Evolutionary conservation across 1,140 invertebrate species (phyloP), one percentile per base, ranked within the genome.

Genomic region (Nylanderia fulva): DNA sequence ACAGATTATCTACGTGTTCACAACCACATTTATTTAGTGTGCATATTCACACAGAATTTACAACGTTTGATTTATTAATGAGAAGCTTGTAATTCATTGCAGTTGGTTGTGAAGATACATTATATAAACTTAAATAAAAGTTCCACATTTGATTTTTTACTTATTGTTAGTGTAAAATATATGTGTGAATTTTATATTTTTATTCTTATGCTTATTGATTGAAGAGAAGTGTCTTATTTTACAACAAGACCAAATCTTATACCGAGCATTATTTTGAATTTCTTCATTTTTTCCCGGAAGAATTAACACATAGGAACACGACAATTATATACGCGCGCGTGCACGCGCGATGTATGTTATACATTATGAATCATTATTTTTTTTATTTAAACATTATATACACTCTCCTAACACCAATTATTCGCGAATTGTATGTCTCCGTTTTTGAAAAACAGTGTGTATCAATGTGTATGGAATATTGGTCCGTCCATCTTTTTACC

Each of bases 401-500:
- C 45, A 60, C 8, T 45, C 52, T 58, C n/a, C 68, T 33, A 52
- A 76, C 71, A 61, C 0, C 21, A 33, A 84, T 71, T 77, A 39
- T 69, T 27, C 48, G 18, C 24, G 13, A 33, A 24, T 71, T 15
- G 42, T 48, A 48, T 60, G n/a, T 15, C 15, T 18, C 7, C 15
- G 29, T 18, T 64, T 75, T 77, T 68, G 48, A 54, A 87, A 86
- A 77, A 88, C 45, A 75, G 8, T 36, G 60, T 69, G 42, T 54
- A 68, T 72, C 48, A 75, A 71, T 13, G 48, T 48, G n/a, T 86
- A 63, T 18, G 29, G 61, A 84, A 11, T 80, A 80, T 91, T 91
- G 90, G 90, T 91, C 90, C 90, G 56, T 89, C 80, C 58, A 71
- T 74, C 29, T 87, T 76, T 77, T 88, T 77, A 33, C 9, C 42